A percentile compares a stretch with the other conserved stretches of the same genome.
phyloP scores from a whole-genome alignment of 2,113 vertebrate genomes.

The Forbesichthys papilliferus region DNA sequence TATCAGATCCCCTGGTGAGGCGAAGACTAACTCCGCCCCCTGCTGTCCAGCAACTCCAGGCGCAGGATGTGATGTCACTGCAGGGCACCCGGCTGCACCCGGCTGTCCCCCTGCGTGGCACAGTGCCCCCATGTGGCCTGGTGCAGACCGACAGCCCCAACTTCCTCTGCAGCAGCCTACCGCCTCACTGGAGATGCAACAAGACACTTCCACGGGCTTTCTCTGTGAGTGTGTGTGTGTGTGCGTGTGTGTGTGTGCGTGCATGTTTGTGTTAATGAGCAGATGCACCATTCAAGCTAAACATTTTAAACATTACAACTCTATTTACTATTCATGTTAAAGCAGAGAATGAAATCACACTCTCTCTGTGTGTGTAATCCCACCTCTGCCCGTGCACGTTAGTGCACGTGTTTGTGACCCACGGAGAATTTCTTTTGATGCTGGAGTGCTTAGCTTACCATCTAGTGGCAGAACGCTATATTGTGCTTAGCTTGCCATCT shows the following conservation, averaged over 20 bases:
- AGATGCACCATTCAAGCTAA: too few relatives aligned
- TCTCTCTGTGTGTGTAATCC: too few relatives aligned
- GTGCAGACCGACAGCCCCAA: slow-evolving; percentile 93
- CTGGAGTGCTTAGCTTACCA: too few relatives aligned
- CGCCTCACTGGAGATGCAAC: slow-evolving; percentile 94
- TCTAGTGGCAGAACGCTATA: too few relatives aligned
- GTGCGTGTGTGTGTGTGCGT: slow-evolving; percentile 11
- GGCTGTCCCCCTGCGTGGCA: slow-evolving; percentile 79
- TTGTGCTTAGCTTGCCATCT: too few relatives aligned
- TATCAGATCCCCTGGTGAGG: slow-evolving; percentile 84
- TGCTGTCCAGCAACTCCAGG: slow-evolving; percentile 71
- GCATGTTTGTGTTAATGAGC: neutral
- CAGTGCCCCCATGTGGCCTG: slow-evolving; percentile 85
- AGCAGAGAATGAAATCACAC: too few relatives aligned
- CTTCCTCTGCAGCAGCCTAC: slow-evolving; percentile 92
- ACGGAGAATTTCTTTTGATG: too few relatives aligned
- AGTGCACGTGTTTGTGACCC: too few relatives aligned
- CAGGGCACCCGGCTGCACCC: slow-evolving; percentile 55
- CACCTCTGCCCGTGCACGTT: too few relatives aligned
- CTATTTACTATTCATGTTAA: too few relatives aligned
- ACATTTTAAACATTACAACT: too few relatives aligned
- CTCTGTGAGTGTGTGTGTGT: slow-evolving; percentile 77
- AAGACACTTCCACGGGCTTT: slow-evolving; percentile 93
- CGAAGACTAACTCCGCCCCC: slow-evolving; percentile 80
- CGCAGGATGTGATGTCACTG: slow-evolving; percentile 70